Evolutionary conservation across 2,797 vertebrate genomes (phyloP), one percentile per base, ranked within the genome.

Genomic region (Perodicticus potto): DNA sequence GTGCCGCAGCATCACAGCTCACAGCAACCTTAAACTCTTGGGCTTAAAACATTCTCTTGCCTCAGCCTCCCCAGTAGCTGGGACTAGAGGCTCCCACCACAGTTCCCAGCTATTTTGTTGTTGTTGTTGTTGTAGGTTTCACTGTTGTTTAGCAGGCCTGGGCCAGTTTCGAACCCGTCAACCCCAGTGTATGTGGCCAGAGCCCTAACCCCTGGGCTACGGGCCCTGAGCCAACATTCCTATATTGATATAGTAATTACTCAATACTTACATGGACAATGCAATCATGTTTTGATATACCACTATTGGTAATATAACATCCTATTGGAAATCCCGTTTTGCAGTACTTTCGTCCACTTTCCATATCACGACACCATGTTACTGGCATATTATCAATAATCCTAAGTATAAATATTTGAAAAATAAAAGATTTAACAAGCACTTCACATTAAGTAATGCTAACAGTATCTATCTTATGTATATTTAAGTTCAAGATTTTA

Each of bases 321-420:
- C 99, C 99, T 96, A 99, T 98, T 19, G 99, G 99, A 98, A 99
- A 99, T 96, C 99, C 99, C 8, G 99, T 99, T 97, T 99, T 99
- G 97, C 99, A 99, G 98, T 98, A 99, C 93, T 99, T 99, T 97
- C 99, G 99, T 94, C 98, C 96, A 90, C 99, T 99, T 97, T 99
- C 99, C 37, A 99, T 99, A 89, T 99, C 98, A 95, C 99, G 99
- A 98, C 99, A 99, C 99, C 99, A 99, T 0, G 99, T 99, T 92
- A 99, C 99, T 1, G 99, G 99, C 99, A 99, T 99, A 98, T 99
- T 99, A 98, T 99, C 99, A 73, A 99, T 98, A 95, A 99, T 99
- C 99, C 99, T 99, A 96, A 89, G 86, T 34, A 95, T 80, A 87
- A 86, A 97, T 81, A 97, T 45, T 92, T 92, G 92, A 94, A 86